These are phyloP conservation scores for Phragmatobia fuliginosa DNA, from an alignment of 2,888 invertebrate genomes.

Conservation along the genomic window DNA sequence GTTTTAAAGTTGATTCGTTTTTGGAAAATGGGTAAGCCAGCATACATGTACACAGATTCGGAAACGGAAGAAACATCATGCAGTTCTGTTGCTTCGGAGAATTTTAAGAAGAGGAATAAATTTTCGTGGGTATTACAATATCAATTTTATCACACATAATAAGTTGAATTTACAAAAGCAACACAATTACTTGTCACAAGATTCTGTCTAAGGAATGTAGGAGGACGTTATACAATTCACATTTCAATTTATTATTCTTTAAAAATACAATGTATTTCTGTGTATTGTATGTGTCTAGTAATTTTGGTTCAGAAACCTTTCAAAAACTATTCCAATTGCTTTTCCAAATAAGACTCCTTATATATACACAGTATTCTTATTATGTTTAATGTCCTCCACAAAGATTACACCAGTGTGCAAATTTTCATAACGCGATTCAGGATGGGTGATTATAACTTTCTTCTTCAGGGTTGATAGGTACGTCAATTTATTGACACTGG, in stretches of 20 bases:
- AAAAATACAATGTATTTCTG: not conserved
- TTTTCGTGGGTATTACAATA: conserved; percentile 61
- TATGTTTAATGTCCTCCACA: too few relatives aligned
- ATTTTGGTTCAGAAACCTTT: too few relatives aligned
- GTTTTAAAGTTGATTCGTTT: conserved; percentile 11
- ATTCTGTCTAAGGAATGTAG: not conserved
- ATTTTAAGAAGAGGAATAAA: conserved; percentile 65
- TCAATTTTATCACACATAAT: not conserved
- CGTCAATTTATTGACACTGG: too few relatives aligned
- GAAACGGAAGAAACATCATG: conserved; percentile 64
- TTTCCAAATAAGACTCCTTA: too few relatives aligned
- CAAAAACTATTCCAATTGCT: too few relatives aligned
- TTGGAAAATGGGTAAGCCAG: conserved; percentile 63
- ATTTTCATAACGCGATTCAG: not conserved
- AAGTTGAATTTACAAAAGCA: not conserved
- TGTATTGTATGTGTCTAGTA: not conserved
- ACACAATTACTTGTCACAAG: not conserved
- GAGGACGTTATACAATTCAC: too few relatives aligned
- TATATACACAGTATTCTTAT: too few relatives aligned
- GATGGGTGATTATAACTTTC: not conserved
- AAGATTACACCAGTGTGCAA: not conserved
- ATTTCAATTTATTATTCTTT: too few relatives aligned
- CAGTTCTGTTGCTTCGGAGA: conserved; percentile 60
- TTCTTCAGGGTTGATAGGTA: not conserved
- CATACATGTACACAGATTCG: conserved; percentile 60